Evolutionary conservation across 1,140 invertebrate genomes (phyloP).

Genomic region (Zaprionus camerounensis): DNA sequence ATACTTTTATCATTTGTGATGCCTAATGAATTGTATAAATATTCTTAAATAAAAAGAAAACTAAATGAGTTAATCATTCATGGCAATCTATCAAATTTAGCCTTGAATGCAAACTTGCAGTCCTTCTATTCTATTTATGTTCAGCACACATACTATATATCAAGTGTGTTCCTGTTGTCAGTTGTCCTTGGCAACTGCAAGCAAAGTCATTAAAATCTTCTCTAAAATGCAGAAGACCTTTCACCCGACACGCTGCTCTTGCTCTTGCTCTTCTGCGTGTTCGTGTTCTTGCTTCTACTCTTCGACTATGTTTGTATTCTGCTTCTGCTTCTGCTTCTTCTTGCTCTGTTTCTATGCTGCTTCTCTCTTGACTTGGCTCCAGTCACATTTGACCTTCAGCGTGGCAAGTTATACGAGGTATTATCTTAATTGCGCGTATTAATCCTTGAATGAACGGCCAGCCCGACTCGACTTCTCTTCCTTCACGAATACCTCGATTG

Average conservation of each 20-base stretch:
- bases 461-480: background rate
- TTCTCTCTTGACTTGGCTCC: background rate
- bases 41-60: no score
- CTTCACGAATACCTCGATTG: background rate
- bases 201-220: constrained; percentile 9
- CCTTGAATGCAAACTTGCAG: background rate
- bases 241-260: background rate
- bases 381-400: constrained; percentile 8
- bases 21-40: no score
- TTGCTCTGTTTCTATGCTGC: background rate
- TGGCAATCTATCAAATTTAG: no score
- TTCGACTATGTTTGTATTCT: background rate
- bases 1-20: no score
- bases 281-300: background rate
- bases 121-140: background rate
- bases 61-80: no score
- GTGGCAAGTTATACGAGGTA: constrained; percentile 2
- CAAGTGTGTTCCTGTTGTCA: background rate
- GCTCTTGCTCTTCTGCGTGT: no score
- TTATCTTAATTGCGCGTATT: constrained; percentile 12
- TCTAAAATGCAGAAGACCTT: constrained; percentile 8
- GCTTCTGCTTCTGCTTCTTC: background rate
- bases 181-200: background rate
- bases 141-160: no score
- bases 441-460: constrained; percentile 1